Conservation (phyloP, 2,888 invertebrate genomes). For the Barypeithes pellucidus region DNA sequence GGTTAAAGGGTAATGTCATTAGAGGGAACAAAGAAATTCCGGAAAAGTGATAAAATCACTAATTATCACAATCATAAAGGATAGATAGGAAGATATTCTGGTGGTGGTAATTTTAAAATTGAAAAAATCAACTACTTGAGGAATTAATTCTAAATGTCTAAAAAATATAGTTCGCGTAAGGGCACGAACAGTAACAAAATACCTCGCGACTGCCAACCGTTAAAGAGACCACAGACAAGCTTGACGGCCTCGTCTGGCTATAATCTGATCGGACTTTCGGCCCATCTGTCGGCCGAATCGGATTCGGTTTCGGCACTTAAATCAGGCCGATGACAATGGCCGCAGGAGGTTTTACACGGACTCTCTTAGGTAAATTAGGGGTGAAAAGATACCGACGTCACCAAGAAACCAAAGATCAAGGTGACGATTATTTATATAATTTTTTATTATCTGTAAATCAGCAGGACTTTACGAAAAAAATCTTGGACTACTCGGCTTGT, state of each 20-base stretch:
- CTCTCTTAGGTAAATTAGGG: slow-evolving; percentile 39
- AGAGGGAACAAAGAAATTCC: not conserved
- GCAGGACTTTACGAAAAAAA: no score
- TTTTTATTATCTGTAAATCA: no score
- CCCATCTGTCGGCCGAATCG: slow-evolving; percentile 53
- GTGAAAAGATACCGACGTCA: slow-evolving; percentile 36
- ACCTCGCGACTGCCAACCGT: slow-evolving; percentile 23
- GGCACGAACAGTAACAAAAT: no score
- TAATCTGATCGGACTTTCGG: slow-evolving; percentile 55
- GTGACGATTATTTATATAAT: no score
- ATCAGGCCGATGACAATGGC: slow-evolving; percentile 40
- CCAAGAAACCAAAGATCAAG: slow-evolving; percentile 27
- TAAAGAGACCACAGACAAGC: slow-evolving; percentile 2
- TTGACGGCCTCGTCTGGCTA: slow-evolving; percentile 13
- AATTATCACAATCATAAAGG: not conserved
- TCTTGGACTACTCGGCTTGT: no score
- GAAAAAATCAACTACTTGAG: no score
- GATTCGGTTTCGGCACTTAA: slow-evolving; percentile 55
- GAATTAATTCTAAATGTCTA: no score
- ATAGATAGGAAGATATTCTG: no score
- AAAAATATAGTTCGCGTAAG: no score
- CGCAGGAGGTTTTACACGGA: slow-evolving; percentile 33
- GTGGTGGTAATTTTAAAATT: no score
- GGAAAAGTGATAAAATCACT: slow-evolving; percentile 7
- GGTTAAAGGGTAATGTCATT: slow-evolving; percentile 10